Evolutionary conservation across 2,888 invertebrate genomes (phyloP).

Genomic region (Protophormia terraenovae): DNA sequence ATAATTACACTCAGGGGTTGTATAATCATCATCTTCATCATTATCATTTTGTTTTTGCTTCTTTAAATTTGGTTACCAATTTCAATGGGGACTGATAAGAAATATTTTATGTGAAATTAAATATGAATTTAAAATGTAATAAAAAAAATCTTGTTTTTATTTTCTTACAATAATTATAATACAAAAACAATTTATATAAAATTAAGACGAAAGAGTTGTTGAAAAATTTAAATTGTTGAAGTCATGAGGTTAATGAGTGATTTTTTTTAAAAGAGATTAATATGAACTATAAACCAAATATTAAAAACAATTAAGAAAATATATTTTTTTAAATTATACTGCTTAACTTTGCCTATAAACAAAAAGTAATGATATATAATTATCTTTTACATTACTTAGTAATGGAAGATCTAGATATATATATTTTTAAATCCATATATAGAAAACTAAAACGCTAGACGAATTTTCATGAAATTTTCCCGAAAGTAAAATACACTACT

Average conservation of each 20-base stretch:
- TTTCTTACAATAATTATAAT: neutral
- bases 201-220: neutral
- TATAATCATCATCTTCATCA: conserved; percentile 18
- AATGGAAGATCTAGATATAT: too few relatives aligned
- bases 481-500: too few relatives aligned
- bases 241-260: neutral
- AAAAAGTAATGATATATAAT: too few relatives aligned
- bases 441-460: too few relatives aligned
- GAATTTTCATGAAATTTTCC: too few relatives aligned
- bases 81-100: conserved; percentile 53
- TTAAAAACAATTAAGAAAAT: too few relatives aligned
- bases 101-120: neutral
- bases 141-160: neutral
- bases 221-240: neutral
- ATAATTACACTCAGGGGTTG: conserved; percentile 39
- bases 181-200: neutral
- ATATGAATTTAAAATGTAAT: neutral
- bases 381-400: too few relatives aligned
- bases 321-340: too few relatives aligned
- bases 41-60: neutral
- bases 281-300: too few relatives aligned
- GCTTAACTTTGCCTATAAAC: too few relatives aligned
- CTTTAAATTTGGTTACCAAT: conserved; percentile 36
- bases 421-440: too few relatives aligned
- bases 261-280: neutral